Conservation (phyloP, 2,797 vertebrate genomes). For the Pipistrellus kuhlii region DNA sequence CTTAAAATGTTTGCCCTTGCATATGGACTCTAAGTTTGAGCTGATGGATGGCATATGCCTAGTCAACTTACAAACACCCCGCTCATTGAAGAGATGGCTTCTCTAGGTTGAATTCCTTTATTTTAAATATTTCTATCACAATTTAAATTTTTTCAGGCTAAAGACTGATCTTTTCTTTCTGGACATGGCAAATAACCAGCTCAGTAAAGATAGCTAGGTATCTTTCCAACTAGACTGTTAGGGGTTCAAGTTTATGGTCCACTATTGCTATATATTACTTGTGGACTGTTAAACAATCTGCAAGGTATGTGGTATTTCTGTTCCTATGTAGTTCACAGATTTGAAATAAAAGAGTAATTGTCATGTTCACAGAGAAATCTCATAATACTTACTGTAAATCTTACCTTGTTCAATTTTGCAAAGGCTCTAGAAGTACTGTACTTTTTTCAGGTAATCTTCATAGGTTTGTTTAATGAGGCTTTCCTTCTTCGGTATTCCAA, state of each 20-base stretch:
- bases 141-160: background rate
- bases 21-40: background rate
- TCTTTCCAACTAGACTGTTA: background rate
- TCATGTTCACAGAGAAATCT: background rate
- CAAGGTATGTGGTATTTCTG: background rate
- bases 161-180: background rate
- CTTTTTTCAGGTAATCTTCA: background rate
- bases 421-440: background rate
- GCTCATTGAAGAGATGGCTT: background rate
- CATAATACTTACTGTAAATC: background rate
- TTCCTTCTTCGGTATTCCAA: background rate
- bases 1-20: background rate
- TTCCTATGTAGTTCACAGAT: background rate
- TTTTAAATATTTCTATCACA: background rate
- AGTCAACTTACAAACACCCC: background rate
- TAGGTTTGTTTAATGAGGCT: background rate
- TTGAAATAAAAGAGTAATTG: background rate
- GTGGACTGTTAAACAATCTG: background rate
- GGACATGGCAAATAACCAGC: background rate
- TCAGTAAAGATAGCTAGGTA: background rate
- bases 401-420: background rate
- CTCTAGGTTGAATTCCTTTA: background rate
- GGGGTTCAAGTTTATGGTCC: background rate
- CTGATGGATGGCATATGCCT: background rate
- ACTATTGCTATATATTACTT: fast-evolving